phyloP scores from a whole-genome alignment of 2,888 invertebrate species.

The Globia sparganii region DNA sequence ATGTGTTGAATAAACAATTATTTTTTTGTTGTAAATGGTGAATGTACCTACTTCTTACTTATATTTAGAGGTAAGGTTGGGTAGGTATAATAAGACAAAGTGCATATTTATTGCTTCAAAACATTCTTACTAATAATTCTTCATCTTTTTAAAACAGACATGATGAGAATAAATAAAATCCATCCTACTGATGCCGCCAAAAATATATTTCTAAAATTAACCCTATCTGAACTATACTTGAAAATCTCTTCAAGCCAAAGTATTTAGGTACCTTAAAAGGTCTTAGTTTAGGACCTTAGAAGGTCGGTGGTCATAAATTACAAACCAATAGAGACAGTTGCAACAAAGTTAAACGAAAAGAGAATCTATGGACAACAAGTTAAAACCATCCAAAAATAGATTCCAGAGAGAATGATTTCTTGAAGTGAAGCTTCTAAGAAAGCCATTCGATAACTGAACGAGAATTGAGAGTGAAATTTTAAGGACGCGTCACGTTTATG shows the following conservation, averaged over 20 bases:
- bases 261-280: too few species aligned
- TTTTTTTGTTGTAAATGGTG: constrained; percentile 15
- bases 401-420: not conserved
- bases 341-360: not conserved
- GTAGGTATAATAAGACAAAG: not conserved
- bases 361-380: not conserved
- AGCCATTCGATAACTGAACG: not conserved
- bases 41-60: not conserved
- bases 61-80: not conserved
- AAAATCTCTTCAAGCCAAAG: not conserved
- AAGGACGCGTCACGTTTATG: not conserved
- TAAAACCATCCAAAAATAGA: not conserved
- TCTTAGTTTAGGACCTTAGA: too few species aligned
- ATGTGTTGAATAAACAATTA: too few species aligned
- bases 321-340: not conserved
- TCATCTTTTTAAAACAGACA: too few species aligned
- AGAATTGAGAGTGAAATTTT: not conserved
- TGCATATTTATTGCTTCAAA: not conserved
- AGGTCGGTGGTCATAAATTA: not conserved
- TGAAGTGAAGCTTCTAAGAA: not conserved
- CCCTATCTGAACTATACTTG: not conserved
- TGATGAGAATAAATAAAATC: not conserved
- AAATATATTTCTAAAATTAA: not conserved
- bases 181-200: not conserved
- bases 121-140: too few species aligned